These are phyloP conservation scores for Anguilla rostrata DNA, from an alignment of 2,113 vertebrate genomes.

Conservation along the genomic window DNA sequence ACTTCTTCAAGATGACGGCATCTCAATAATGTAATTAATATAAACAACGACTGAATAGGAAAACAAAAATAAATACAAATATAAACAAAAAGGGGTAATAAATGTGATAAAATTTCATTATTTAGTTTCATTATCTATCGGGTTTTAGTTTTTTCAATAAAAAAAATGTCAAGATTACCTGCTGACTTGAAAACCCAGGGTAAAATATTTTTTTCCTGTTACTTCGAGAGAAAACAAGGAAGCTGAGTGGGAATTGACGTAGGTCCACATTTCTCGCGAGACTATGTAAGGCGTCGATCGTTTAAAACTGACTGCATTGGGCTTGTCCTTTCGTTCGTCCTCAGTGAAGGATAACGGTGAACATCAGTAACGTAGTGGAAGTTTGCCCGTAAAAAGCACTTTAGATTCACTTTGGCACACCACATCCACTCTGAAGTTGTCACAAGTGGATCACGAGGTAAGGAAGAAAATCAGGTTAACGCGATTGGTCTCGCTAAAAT, in stretches of 20 bases:
- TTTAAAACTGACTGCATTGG: constrained; percentile 44
- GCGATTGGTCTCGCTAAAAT: background rate
- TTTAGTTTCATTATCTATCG: too few relatives aligned
- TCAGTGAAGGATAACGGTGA: constrained; percentile 74
- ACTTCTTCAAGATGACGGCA: too few relatives aligned
- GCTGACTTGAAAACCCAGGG: background rate
- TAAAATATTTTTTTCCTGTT: background rate
- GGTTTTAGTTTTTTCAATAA: too few relatives aligned
- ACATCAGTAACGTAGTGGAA: background rate
- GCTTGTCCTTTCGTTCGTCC: constrained; percentile 71
- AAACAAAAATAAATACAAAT: too few relatives aligned
- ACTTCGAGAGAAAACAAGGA: background rate
- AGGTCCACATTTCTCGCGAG: constrained; percentile 57
- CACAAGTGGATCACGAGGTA: background rate
- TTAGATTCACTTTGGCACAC: background rate
- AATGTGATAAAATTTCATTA: too few relatives aligned
- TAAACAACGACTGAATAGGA: too few relatives aligned
- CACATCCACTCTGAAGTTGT: background rate
- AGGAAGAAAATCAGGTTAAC: background rate
- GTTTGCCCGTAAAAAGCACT: background rate
- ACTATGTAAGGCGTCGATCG: background rate
- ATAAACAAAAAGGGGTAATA: too few relatives aligned
- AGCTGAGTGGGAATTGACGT: background rate
- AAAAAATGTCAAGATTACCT: too few relatives aligned
- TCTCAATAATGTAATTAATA: too few relatives aligned